Conservation (phyloP, 1,140 invertebrate genomes). For the Apocrypta bakeri region DNA sequence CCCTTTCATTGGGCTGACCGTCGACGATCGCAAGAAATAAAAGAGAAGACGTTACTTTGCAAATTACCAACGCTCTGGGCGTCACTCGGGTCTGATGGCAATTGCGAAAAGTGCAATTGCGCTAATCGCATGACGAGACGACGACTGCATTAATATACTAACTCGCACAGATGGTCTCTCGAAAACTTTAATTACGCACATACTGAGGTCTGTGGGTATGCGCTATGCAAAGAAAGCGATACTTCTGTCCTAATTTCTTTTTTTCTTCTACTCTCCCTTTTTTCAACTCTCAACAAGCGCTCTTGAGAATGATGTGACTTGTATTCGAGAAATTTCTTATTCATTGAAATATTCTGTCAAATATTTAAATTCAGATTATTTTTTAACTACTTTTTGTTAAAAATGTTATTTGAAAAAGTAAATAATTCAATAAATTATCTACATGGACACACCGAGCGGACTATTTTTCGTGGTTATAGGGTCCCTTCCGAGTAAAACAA, state of each 20-base stretch:
- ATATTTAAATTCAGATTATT: too few relatives aligned
- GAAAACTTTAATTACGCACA: constrained; percentile 10
- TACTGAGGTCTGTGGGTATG: neutral
- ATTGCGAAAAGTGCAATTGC: neutral
- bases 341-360: too few relatives aligned
- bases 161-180: neutral
- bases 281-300: neutral
- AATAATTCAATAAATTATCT: too few relatives aligned
- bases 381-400: too few relatives aligned
- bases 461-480: too few relatives aligned
- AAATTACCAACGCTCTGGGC: constrained; percentile 4
- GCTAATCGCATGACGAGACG: constrained; percentile 20
- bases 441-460: too few relatives aligned
- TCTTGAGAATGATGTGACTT: neutral
- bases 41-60: neutral
- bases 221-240: neutral
- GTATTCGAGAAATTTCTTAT: too few relatives aligned
- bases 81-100: neutral
- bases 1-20: neutral
- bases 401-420: too few relatives aligned
- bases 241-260: neutral
- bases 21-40: neutral
- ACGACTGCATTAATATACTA: neutral
- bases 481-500: too few relatives aligned
- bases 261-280: neutral